Conservation (phyloP, 30 jellyfish, hydroid and myxozoan genomes). For the Hydra vulgaris region DNA sequence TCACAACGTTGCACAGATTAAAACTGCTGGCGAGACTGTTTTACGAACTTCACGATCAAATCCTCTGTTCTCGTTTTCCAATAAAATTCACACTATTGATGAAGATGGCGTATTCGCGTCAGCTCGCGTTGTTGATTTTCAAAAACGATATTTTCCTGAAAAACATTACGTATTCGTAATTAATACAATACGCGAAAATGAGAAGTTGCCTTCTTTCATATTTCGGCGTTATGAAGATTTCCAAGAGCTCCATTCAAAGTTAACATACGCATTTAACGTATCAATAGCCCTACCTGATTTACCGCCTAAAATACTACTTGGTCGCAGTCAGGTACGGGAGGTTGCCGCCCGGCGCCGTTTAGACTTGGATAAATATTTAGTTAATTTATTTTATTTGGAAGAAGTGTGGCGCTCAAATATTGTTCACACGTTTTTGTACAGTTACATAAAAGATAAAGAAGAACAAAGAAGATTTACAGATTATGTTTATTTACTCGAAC, state of each 20-base stretch:
- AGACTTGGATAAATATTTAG: slow-evolving; percentile 66
- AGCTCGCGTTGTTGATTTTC: slow-evolving; percentile 89
- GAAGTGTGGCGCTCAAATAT: slow-evolving; percentile 44
- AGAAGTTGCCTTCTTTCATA: slow-evolving; percentile 42
- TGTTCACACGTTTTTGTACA: slow-evolving; percentile 67
- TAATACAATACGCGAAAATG: slow-evolving; percentile 46
- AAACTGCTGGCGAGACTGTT: slow-evolving; percentile 40
- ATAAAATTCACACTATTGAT: slow-evolving; percentile 62
- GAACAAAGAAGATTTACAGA: slow-evolving; percentile 67
- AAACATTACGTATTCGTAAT: slow-evolving; percentile 82
- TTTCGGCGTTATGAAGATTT: slow-evolving; percentile 89
- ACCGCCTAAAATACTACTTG: slow-evolving; percentile 66
- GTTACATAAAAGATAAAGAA: slow-evolving; percentile 79
- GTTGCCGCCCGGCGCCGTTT: slow-evolving; percentile 71
- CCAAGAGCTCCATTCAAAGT: slow-evolving; percentile 72
- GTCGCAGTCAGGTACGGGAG: slow-evolving; percentile 87
- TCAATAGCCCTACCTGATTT: slow-evolving; percentile 49
- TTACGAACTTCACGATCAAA: slow-evolving; percentile 38
- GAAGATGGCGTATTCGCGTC: slow-evolving; percentile 70
- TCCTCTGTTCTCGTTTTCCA: slow-evolving; percentile 70
- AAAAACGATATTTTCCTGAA: slow-evolving; percentile 82
- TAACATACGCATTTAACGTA: slow-evolving; percentile 29
- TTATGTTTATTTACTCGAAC: slow-evolving; percentile 39
- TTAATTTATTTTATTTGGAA: slow-evolving; percentile 17
- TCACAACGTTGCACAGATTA: slow-evolving; percentile 93